Percentiles rank a stretch among this genome's conserved stretches.
These are phyloP conservation scores for Tragelaphus imberbis DNA, from an alignment of 2,113 vertebrate species.

Conservation along the genomic window DNA sequence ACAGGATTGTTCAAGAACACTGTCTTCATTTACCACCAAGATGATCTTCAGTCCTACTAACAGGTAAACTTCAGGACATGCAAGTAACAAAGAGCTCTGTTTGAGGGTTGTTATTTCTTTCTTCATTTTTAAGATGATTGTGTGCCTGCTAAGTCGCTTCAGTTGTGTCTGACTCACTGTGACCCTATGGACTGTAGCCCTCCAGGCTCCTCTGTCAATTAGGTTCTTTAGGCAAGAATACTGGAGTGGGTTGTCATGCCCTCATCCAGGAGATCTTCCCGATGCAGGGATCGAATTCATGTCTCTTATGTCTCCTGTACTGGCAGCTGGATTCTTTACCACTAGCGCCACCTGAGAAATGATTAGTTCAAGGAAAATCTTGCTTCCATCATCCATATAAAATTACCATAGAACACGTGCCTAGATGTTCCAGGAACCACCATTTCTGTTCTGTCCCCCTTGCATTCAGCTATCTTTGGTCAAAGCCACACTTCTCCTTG, in stretches of 20 bases:
- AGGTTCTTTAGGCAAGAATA: neutral
- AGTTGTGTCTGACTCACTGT: neutral
- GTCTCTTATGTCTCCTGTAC: neutral
- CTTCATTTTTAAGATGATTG: neutral
- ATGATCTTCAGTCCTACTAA: neutral
- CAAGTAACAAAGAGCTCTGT: neutral
- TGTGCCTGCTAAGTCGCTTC: neutral
- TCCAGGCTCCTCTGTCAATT: neutral
- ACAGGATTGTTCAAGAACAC: fast-evolving
- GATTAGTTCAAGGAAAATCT: neutral
- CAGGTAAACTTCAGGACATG: neutral
- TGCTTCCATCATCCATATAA: neutral
- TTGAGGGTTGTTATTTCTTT: fast-evolving
- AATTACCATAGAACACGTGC: neutral
- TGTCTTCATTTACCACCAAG: neutral
- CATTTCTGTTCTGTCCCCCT: neutral
- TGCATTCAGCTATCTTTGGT: neutral
- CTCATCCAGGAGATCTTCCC: neutral
- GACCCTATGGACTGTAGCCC: neutral
- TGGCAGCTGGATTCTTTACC: neutral
- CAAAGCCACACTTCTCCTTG: neutral
- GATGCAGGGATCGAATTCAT: neutral
- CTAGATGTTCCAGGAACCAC: no score
- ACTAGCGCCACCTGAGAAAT: neutral
- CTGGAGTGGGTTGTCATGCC: neutral